Percentiles rank a stretch among this genome's conserved stretches.
Evolutionary conservation across 2,113 vertebrate species (phyloP).

Genomic region (Amblyopsis rosae): DNA sequence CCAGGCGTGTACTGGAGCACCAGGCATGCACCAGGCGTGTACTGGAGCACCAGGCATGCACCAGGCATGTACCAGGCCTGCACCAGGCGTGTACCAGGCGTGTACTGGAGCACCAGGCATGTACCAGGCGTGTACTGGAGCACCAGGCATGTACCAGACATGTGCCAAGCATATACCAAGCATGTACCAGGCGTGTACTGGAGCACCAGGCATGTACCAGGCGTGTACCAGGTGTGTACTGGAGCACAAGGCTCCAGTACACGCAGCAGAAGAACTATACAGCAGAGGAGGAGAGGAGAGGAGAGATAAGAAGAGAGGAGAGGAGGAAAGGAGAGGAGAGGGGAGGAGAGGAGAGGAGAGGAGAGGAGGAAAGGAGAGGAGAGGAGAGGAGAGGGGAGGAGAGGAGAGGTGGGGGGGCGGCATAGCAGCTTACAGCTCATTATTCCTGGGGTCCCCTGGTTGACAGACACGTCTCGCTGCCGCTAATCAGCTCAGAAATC

Average conservation of each 20-base stretch:
- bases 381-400: slow-evolving; percentile 56
- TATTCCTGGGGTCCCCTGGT: slow-evolving; percentile 79
- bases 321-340: slow-evolving; percentile 23
- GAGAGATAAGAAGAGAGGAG: slow-evolving; percentile 62
- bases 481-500: slow-evolving; percentile 82
- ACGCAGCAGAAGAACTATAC: too few species aligned
- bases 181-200: too few species aligned
- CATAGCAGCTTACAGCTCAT: slow-evolving; percentile 82
- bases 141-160: too few species aligned
- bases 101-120: too few species aligned
- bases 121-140: too few species aligned
- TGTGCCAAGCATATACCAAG: too few species aligned
- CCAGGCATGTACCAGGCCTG: slow-evolving; percentile 52
- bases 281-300: too few species aligned
- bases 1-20: too few species aligned
- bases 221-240: too few species aligned
- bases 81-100: slow-evolving; percentile 24
- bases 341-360: slow-evolving; percentile 55
- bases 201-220: too few species aligned
- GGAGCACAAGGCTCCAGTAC: slow-evolving; percentile 23
- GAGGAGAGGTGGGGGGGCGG: slow-evolving; percentile 60
- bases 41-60: too few species aligned
- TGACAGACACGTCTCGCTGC: slow-evolving; percentile 79
- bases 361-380: slow-evolving; percentile 1
- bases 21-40: too few species aligned